Percentiles rank a stretch among this genome's conserved stretches.
These are phyloP conservation scores for Amphipyra berbera DNA, from an alignment of 2,888 invertebrate species.

Conservation along the genomic window DNA sequence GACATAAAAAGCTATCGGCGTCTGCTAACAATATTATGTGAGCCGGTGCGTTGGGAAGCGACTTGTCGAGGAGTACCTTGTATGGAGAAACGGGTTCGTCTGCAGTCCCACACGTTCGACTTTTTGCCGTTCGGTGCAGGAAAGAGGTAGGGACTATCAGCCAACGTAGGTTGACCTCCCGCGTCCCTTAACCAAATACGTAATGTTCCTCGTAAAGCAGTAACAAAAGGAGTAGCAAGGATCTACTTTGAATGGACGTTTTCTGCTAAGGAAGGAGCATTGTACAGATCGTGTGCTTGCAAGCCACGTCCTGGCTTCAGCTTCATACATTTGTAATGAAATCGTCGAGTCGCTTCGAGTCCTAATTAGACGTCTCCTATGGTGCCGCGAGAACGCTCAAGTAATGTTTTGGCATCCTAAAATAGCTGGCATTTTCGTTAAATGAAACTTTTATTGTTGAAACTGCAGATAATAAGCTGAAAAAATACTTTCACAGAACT, in stretches of 20 bases:
- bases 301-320: slow-evolving; percentile 76
- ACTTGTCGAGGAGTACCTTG: slow-evolving; percentile 84
- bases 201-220: slow-evolving; percentile 41
- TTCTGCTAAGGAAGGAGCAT: slow-evolving; percentile 77
- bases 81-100: slow-evolving; percentile 89
- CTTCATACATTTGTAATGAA: slow-evolving; percentile 86
- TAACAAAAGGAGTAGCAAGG: slow-evolving; percentile 69
- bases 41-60: slow-evolving; percentile 87
- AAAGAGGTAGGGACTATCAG: slow-evolving; percentile 79
- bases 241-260: slow-evolving; percentile 72
- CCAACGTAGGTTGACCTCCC: slow-evolving; percentile 72
- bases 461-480: slow-evolving; percentile 12
- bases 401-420: slow-evolving; percentile 52
- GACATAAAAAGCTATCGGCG: slow-evolving; percentile 89
- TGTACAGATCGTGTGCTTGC: slow-evolving; percentile 83
- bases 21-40: slow-evolving; percentile 89
- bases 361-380: slow-evolving; percentile 78
- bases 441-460: slow-evolving; percentile 39
- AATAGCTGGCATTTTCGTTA: slow-evolving; percentile 42
- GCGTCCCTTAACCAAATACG: slow-evolving; percentile 63
- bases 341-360: slow-evolving; percentile 72
- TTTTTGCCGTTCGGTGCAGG: slow-evolving; percentile 85
- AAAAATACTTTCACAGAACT: slow-evolving; percentile 27
- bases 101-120: slow-evolving; percentile 88
- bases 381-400: slow-evolving; percentile 49